These are phyloP conservation scores for Pantherophis alleghaniensis DNA, from an alignment of 2,797 vertebrate genomes.

Conservation along the genomic window DNA sequence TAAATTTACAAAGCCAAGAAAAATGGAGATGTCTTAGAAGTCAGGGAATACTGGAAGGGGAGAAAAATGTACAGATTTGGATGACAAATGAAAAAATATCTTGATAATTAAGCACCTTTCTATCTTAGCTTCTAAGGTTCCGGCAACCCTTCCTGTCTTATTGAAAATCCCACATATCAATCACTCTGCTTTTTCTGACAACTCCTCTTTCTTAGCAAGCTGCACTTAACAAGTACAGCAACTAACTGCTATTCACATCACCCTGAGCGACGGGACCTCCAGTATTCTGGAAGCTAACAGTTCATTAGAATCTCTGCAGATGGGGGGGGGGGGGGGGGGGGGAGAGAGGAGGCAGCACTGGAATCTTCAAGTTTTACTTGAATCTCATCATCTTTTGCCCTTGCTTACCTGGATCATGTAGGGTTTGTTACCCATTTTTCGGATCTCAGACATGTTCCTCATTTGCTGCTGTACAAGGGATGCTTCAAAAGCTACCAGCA, in stretches of 20 bases:
- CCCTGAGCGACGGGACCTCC: not conserved
- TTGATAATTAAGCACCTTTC: not conserved
- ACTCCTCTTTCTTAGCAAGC: not conserved
- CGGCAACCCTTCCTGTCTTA: not conserved
- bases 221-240: not conserved
- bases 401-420: slow-evolving; percentile 88
- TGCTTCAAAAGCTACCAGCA: slow-evolving; percentile 96
- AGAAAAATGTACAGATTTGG: not conserved
- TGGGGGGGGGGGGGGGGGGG: fast-evolving
- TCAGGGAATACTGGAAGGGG: not conserved
- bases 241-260: not conserved
- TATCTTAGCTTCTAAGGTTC: too few species aligned
- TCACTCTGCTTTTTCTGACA: not conserved
- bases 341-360: not conserved
- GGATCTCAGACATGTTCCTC: slow-evolving; percentile 95
- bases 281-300: not conserved
- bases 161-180: not conserved
- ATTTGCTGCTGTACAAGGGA: slow-evolving; percentile 97
- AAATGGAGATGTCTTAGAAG: not conserved
- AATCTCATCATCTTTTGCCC: too few species aligned
- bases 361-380: not conserved
- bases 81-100: not conserved
- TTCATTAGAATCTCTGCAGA: not conserved
- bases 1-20: not conserved
- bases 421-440: slow-evolving; percentile 95